Conservation (phyloP, 2,797 vertebrate species). For the Sphaeramia orbicularis region DNA sequence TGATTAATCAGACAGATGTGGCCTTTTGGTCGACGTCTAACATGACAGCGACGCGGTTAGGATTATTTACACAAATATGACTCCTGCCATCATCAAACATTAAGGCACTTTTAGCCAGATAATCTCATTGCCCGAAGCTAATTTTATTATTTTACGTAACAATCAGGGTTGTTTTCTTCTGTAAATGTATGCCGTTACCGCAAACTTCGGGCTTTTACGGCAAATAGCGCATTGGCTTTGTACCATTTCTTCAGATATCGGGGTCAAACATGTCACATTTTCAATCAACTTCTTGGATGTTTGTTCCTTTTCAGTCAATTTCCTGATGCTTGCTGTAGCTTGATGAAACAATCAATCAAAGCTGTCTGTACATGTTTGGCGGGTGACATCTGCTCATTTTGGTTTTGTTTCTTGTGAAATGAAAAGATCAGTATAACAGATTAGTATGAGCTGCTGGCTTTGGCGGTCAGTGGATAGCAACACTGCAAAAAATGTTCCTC, state of each 20-base stretch:
- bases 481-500: background rate
- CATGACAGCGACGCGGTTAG: conserved; percentile 16
- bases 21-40: conserved; percentile 32
- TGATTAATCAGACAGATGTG: conserved; percentile 42
- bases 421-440: conserved; percentile 49
- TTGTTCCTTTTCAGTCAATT: conserved; percentile 48
- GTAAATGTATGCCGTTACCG: too few species aligned
- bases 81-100: background rate
- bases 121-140: conserved; percentile 5
- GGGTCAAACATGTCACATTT: background rate
- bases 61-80: conserved; percentile 18
- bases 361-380: conserved; percentile 34
- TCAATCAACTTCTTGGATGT: conserved; percentile 31
- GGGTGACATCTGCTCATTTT: conserved; percentile 58
- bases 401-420: conserved; percentile 27
- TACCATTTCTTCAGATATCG: background rate
- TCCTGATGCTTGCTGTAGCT: conserved; percentile 26
- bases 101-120: background rate
- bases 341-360: conserved; percentile 58
- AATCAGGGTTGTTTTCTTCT: too few species aligned
- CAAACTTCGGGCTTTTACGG: too few species aligned
- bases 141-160: background rate
- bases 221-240: background rate
- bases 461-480: background rate
- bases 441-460: background rate